Evolutionary conservation across 2,113 vertebrate species (phyloP).

Genomic region (Notechis scutatus): DNA sequence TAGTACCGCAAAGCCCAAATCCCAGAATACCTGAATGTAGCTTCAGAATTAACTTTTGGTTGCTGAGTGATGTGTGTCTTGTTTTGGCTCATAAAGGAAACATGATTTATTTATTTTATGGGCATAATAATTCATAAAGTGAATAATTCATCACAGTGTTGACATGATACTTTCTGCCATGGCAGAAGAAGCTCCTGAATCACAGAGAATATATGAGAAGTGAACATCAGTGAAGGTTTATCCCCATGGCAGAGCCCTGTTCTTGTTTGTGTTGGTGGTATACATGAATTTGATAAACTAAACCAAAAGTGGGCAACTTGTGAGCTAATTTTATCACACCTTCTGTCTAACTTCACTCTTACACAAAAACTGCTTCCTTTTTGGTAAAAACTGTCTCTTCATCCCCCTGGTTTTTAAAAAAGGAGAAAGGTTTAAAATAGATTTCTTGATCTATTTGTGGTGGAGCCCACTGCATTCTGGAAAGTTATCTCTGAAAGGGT

Average conservation of each 20-base stretch:
- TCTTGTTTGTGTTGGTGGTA: background rate
- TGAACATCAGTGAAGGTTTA: background rate
- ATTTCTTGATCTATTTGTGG: background rate
- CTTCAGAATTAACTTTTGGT: background rate
- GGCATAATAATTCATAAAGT: background rate
- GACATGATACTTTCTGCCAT: background rate
- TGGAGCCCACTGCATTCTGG: background rate
- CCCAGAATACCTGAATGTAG: slow-evolving; percentile 21
- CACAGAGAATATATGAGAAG: background rate
- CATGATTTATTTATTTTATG: slow-evolving; percentile 3
- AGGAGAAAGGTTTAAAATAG: background rate
- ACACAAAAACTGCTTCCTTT: background rate
- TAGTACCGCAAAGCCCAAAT: slow-evolving; percentile 41
- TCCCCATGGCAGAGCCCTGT: background rate
- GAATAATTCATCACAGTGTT: background rate
- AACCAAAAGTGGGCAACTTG: background rate
- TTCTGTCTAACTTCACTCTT: background rate
- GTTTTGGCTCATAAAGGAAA: slow-evolving; percentile 18
- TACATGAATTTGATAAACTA: background rate
- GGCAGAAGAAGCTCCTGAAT: background rate
- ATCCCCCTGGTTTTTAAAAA: background rate
- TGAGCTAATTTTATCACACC: background rate
- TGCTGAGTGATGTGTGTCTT: background rate
- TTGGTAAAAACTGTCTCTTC: background rate
- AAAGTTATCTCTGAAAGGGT: background rate